Evolutionary conservation across 2,888 invertebrate species (phyloP), one percentile per base, ranked within the genome.

Genomic region (Lasioglossum malachurum): DNA sequence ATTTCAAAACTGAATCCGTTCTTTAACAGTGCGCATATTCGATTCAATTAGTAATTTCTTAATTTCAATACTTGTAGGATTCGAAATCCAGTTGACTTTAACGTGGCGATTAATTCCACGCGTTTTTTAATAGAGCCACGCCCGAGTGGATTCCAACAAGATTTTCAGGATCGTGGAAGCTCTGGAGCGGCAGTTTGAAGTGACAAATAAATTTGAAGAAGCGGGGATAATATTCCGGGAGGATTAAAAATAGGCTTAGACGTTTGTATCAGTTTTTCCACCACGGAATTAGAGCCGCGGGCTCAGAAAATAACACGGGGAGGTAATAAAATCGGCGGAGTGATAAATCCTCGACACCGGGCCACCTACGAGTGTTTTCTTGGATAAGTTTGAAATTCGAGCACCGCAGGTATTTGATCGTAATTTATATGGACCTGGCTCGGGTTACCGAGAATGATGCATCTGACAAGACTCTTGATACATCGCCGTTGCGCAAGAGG

Each of bases 381-480:
- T 57, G 41, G 71, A 16, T 53, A 69, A 75, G 80, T 38, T 86
- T 72, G 78, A 78, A 82, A 84, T 49, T 35, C 69, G 74, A 75
- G 81, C 74, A 64, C 46, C n/a, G 2, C 74, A 46, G 49, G 74
- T 74, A 53, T 53, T 69, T 72, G 74, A 60, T 83, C 83, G 69
- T 88, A 83, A 90, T 87, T 86, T 86, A 84, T 80, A 77, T 16
- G 57, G 57, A 64, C 67, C 84, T 87, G 90, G 90, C 90, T 90
- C 90, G 86, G 82, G 76, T 90, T 90, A 90, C 90, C 53, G 72
- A 49, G 78, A 80, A 79, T 69, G 87, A 80, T 86, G 87, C 81
- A 84, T 57, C 86, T 72, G 88, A 75, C 87, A 82, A 14, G 53
- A 57, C 35, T 64, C 64, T 53, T 76, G 83, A 86, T 83, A 76